Evolutionary conservation across 2,113 vertebrate species (phyloP).

Genomic region (Connochaetes taurinus): DNA sequence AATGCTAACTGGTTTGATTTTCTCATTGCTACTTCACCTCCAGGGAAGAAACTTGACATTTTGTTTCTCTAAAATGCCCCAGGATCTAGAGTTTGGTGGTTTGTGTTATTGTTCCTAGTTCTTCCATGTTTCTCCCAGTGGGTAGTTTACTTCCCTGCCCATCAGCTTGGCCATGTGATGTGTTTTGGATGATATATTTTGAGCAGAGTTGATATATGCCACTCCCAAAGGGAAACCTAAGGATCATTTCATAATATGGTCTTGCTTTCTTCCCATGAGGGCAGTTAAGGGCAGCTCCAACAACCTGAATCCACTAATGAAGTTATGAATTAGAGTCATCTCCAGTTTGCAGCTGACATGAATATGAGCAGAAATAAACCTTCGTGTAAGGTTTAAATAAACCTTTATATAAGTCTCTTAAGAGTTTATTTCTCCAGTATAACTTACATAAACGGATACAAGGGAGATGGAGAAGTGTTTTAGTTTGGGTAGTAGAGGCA

Average conservation of each 20-base stretch:
- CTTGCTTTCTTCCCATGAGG: background rate
- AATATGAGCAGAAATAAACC: background rate
- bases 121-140: background rate
- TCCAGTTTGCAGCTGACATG: background rate
- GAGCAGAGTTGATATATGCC: background rate
- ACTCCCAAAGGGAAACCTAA: background rate
- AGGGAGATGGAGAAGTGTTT: background rate
- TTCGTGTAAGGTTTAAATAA: background rate
- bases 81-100: background rate
- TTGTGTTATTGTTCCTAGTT: background rate
- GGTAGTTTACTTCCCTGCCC: background rate
- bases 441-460: background rate
- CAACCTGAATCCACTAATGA: background rate
- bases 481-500: background rate
- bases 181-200: background rate
- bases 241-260: background rate
- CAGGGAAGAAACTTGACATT: background rate
- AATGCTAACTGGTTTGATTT: background rate
- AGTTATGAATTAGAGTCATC: background rate
- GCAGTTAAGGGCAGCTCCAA: background rate
- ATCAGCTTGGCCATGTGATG: background rate
- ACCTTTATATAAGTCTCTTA: background rate
- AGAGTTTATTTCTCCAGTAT: background rate
- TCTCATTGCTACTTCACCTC: background rate
- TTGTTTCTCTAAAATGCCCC: background rate